phyloP scores from a whole-genome alignment of 2,113 vertebrate species.

The Brachirus orientalis region DNA sequence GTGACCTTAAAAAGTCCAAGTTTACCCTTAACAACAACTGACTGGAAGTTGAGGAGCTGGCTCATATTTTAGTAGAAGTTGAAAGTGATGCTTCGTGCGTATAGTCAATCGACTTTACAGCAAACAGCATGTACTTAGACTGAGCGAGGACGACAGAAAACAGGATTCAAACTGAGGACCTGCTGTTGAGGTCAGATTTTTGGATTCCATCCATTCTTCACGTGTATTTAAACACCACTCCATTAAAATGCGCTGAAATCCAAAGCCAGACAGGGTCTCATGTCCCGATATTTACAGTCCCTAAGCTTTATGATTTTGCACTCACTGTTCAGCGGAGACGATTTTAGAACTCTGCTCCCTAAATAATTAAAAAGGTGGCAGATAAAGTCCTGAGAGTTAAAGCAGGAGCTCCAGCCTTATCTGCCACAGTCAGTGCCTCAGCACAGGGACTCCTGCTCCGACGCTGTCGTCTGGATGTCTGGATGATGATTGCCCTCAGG shows the following conservation, averaged over 20 bases:
- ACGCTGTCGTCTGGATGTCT: background rate
- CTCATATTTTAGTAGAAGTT: too few species aligned
- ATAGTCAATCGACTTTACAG: too few species aligned
- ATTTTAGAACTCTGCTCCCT: slow-evolving; percentile 12
- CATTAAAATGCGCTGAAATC: background rate
- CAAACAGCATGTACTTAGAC: too few species aligned
- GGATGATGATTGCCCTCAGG: slow-evolving; percentile 4
- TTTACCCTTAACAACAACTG: too few species aligned
- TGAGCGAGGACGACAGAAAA: too few species aligned
- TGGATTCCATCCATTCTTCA: too few species aligned
- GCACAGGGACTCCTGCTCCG: slow-evolving; percentile 9
- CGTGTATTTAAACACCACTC: background rate
- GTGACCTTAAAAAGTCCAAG: too few species aligned
- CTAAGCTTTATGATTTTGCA: slow-evolving; percentile 3
- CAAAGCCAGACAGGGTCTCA: background rate
- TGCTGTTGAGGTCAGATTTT: background rate
- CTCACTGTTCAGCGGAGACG: background rate
- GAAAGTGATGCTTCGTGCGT: too few species aligned
- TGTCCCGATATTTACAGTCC: background rate
- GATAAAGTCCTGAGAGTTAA: slow-evolving; percentile 37
- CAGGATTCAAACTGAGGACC: too few species aligned
- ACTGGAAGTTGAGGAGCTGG: too few species aligned
- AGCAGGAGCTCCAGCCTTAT: slow-evolving; percentile 28
- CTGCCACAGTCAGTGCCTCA: slow-evolving; percentile 11
- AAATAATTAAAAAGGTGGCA: slow-evolving; percentile 46